Percentiles rank a stretch among this genome's conserved stretches.
phyloP scores from a whole-genome alignment of 2,113 vertebrate species.

The Pionites leucogaster region DNA sequence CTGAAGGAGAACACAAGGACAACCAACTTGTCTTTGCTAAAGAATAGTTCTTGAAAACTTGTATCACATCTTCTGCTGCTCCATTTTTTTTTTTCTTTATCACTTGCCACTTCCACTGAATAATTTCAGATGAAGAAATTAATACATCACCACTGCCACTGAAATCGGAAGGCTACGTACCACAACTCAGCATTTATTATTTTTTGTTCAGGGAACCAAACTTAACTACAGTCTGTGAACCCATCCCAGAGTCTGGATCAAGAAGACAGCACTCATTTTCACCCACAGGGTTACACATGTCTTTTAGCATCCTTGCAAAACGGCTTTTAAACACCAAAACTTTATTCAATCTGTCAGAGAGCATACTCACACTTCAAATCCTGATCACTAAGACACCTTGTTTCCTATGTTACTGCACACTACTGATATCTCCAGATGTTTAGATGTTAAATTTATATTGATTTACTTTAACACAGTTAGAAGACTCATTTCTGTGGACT shows the following conservation, averaged over 20 bases:
- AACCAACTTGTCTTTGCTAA: neutral
- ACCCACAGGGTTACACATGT: fast-evolving
- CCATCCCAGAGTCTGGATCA: neutral
- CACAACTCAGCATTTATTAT: neutral
- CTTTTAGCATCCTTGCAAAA: neutral
- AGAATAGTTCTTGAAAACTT: neutral
- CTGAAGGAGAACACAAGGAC: neutral
- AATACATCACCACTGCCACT: neutral
- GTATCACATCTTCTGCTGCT: neutral
- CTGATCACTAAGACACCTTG: neutral
- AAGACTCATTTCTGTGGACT: neutral
- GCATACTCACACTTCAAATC: neutral
- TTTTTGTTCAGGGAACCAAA: neutral
- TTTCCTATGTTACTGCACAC: neutral
- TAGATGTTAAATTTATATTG: neutral
- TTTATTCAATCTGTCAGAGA: neutral
- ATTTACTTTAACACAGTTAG: neutral
- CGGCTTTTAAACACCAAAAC: neutral
- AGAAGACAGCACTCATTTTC: neutral
- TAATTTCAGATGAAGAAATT: neutral
- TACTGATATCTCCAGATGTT: neutral
- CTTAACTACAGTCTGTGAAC: neutral
- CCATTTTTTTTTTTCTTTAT: neutral
- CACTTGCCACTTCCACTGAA: neutral
- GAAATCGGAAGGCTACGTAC: neutral